Evolutionary conservation across 2,113 vertebrate species (phyloP), one percentile per base, ranked within the genome.

Genomic region (Apistogramma diplotaenia): DNA sequence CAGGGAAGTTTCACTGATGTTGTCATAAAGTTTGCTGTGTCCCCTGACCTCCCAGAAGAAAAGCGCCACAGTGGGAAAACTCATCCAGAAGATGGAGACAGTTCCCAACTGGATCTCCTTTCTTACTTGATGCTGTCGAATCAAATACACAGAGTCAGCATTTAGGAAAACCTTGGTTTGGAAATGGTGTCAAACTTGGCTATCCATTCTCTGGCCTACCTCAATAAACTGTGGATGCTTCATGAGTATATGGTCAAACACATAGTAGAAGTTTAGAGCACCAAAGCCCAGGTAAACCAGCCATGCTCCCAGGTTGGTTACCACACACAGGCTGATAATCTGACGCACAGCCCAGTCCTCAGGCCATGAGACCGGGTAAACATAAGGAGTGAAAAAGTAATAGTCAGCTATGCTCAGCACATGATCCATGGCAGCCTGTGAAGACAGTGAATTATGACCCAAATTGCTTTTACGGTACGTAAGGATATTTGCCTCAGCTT

Each of bases 1-100:
- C 1, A 93, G 86, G 0, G 95, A 91, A 49, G 95, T 96, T 9
- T 96, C 95, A 4, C 84, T 86, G 10, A 97, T 76, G 71, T 94
- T 90, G 85, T 97, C 96, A 1, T 97, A 97, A 16, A 99, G 95
- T 78, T 96, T 97, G 95, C 98, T 97, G 94, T 97, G 95, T n/a
- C 98, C 98, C 51, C 95, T 94, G 80, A 99, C 85, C 88, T 99
- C 98, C 0, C 94, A 93, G 1, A 97, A 97, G 92, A 99, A 99
- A 67, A 99, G 60, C 3, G 90, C 91, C 0, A 98, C 95, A 0
- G 98, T 99, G 23, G 97, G 97, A 10, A 98, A 87, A 1, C 97
- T 99, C 57, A 99, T 99, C 96, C 95, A 96, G 2, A 97, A 97
- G 59, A 99, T 80, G 9, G 97, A 94, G 37, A 87, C 87, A 40